Evolutionary conservation across 2,888 invertebrate species (phyloP), one percentile per base, ranked within the genome.

Genomic region (Hoplodrina ambigua): DNA sequence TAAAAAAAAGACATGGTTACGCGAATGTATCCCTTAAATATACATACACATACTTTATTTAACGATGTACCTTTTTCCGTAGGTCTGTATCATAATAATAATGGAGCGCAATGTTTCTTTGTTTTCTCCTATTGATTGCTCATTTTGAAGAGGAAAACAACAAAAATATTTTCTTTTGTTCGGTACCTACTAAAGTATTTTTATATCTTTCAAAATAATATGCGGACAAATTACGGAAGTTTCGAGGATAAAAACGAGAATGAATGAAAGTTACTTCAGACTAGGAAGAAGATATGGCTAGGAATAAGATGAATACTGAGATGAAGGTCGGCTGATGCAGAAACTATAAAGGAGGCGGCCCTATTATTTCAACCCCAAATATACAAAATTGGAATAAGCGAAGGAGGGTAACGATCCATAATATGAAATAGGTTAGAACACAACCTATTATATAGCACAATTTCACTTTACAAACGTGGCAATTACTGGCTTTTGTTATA

Each of bases 131-230:
- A 52, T 62, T 72, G 44, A 37, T 57, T 56, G 19, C 37, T 8
- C 8, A 30, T 46, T 57, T 65, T 66, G 58, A 66, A 59, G 25
- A 50, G 33, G 19, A 74, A 71, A 55, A 72, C n/a, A 72, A 46
- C 46, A 8, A 57, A 56, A 37, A 54, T 13, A 17, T 74, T 44
- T 66, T 19, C 15, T 66, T 72, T 71, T 63, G 25, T 25, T 54
- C 11, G 41, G 11, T 13, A 1, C 17, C 2, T 13, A 1, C 17
- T 1, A 63, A 33, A 20, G 44, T 37, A 13, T 20, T 52, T n/a
- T 53, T 13, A 10, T 50, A 0, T 19, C 11, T 4, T 17, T 17
- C 33, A 59, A 46, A 33, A 33, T n/a, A 17, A 13, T 10, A 67
- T 30, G 30, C 10, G 1, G 53, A n/a, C 50, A 5, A 66, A 33